Evolutionary conservation across 2,113 vertebrate species (phyloP), one percentile per base, ranked within the genome.

Genomic region (Spermophilus dauricus): DNA sequence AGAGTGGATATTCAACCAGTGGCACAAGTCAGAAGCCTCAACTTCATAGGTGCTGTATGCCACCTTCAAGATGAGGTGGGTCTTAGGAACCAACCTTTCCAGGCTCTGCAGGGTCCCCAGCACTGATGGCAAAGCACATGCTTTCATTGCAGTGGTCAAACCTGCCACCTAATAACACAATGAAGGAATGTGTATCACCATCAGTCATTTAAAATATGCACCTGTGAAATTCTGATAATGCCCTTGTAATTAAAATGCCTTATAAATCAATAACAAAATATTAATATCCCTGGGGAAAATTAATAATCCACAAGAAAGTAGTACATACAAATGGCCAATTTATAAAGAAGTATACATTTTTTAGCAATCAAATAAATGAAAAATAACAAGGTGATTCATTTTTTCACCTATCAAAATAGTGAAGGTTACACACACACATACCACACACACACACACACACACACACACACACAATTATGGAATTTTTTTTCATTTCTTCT

Each of bases 321-420:
- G 17, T 72, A 76, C 3, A 81, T 72, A 76, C 3, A 81, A 96
- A 80, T 73, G 84, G 16, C 4, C 58, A 91, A 73, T 70, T 96
- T 63, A 95, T 69, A 83, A 89, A 67, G 58, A 93, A 2, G 12
- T 48, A 70, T 42, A 42, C n/a, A 81, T 70, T 63, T 87, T 78
- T 84, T 84, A 80, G 76, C 34, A 42, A 56, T 90, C 69, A 87
- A 58, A 95, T 32, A 91, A 95, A 97, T 70, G 51, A 69, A 90
- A 95, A 77, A 77, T 65, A 77, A 86, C 17, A 61, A 20, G 12
- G 37, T 86, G 67, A 72, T 73, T 92, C 16, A 51, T 89, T 95
- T 94, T 89, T 56, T 34, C 24, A 83, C 39, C 82, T 86, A 85
- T 83, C 76, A 95, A 96, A 95, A 76, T 56, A 83, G 65, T 42